Percentiles rank a stretch among this genome's conserved stretches.
These are phyloP conservation scores for Myiopsitta monachus DNA, from an alignment of 2,113 vertebrate genomes.

Conservation along the genomic window DNA sequence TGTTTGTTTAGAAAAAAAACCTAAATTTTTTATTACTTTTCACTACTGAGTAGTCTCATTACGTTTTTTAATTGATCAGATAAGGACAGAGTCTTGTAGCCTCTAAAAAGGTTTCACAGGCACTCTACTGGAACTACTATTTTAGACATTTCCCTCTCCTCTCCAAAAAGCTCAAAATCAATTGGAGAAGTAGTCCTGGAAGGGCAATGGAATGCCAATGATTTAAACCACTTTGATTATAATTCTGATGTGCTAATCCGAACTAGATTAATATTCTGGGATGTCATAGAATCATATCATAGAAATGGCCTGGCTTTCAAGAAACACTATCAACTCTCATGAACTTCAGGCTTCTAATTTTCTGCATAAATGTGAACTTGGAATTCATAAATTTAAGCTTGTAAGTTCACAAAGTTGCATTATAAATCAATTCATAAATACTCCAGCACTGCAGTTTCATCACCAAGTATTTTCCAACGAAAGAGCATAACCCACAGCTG, in stretches of 20 bases:
- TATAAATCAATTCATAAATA: neutral
- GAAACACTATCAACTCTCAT: neutral
- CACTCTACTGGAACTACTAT: neutral
- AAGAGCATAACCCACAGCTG: neutral
- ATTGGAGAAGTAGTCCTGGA: neutral
- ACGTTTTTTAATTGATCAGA: neutral
- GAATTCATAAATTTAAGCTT: neutral
- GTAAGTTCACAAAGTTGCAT: neutral
- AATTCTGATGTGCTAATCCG: neutral
- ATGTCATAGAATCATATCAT: too few relatives aligned
- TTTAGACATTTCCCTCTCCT: neutral
- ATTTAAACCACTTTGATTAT: neutral
- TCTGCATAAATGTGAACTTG: neutral
- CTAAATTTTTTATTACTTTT: neutral
- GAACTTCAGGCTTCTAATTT: neutral
- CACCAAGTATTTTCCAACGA: neutral
- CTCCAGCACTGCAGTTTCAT: neutral
- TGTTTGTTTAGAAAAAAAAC: neutral
- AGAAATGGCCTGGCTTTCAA: neutral
- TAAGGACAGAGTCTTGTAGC: neutral
- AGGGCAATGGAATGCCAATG: neutral
- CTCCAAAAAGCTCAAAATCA: neutral
- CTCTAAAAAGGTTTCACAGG: neutral
- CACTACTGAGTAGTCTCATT: neutral
- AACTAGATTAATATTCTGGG: neutral